phyloP scores from a whole-genome alignment of 37 sponge, comb jelly and placozoan genomes.

The Amphimedon queenslandica region DNA sequence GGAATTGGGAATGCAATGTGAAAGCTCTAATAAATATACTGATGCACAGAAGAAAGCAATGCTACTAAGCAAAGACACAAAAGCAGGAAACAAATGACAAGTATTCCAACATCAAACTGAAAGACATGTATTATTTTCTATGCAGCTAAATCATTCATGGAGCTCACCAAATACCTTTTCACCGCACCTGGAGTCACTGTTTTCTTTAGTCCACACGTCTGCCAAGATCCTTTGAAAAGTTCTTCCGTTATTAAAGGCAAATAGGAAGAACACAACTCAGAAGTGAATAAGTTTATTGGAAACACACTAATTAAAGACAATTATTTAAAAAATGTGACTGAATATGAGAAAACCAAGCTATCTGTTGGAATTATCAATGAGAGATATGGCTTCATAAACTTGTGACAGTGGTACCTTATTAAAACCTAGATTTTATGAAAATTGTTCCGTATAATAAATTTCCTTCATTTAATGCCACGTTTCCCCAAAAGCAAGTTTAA shows the following conservation, averaged over 20 bases:
- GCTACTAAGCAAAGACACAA: constrained; percentile 25
- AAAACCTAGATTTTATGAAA: too few relatives aligned
- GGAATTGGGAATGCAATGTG: constrained; percentile 7
- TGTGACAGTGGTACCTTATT: too few relatives aligned
- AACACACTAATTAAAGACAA: too few relatives aligned
- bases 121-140: neutral
- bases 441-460: too few relatives aligned
- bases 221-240: constrained; percentile 45
- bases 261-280: constrained; percentile 31
- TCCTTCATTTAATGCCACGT: too few relatives aligned
- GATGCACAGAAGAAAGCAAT: constrained; percentile 6
- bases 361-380: too few relatives aligned
- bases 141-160: constrained; percentile 17
- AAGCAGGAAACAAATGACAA: constrained; percentile 28
- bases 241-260: constrained; percentile 44
- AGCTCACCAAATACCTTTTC: constrained; percentile 15
- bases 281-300: constrained; percentile 31
- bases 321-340: too few relatives aligned
- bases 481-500: too few relatives aligned
- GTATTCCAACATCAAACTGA: constrained; percentile 1
- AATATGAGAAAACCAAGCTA: too few relatives aligned
- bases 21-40: neutral
- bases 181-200: neutral
- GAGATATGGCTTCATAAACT: too few relatives aligned
- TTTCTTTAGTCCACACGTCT: constrained; percentile 22